Evolutionary conservation across 2,888 invertebrate species (phyloP).

Genomic region (Diarsia mendica): DNA sequence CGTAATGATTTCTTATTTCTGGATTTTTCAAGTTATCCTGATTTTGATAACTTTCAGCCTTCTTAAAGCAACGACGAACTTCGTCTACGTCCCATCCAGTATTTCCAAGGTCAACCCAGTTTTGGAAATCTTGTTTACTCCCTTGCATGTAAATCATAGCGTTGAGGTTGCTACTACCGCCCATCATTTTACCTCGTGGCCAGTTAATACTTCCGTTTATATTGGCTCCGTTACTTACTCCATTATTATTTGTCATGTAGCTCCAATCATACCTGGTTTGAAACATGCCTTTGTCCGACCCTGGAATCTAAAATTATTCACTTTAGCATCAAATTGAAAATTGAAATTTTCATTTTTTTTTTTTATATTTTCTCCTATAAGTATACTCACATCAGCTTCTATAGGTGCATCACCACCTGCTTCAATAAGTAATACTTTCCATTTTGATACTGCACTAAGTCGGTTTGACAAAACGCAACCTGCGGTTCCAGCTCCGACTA

Average conservation of each 20-base stretch:
- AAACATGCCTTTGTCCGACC: conserved; percentile 55
- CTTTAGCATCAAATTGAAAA: not conserved
- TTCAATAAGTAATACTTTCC: conserved; percentile 86
- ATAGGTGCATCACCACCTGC: conserved; percentile 80
- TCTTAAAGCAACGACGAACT: conserved; percentile 86
- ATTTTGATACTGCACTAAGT: conserved; percentile 68
- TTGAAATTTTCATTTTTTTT: accelerated
- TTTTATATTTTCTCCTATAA: not conserved
- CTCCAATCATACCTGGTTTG: conserved; percentile 93
- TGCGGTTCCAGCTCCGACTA: conserved; percentile 73
- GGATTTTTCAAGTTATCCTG: conserved; percentile 64
- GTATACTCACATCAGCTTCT: conserved; percentile 46
- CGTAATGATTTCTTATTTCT: conserved; percentile 74
- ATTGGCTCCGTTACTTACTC: conserved; percentile 92
- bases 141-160: conserved; percentile 90
- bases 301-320: conserved; percentile 70
- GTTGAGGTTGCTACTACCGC: conserved; percentile 90
- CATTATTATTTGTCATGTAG: conserved; percentile 94
- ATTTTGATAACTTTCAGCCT: conserved; percentile 85
- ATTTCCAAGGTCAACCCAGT: conserved; percentile 89
- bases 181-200: conserved; percentile 92
- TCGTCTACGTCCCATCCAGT: conserved; percentile 88
- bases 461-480: conserved; percentile 74
- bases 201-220: conserved; percentile 79
- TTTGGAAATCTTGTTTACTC: conserved; percentile 84